Evolutionary conservation across 2,797 vertebrate genomes (phyloP), one percentile per base, ranked within the genome.

Genomic region (Saxicola maurus): DNA sequence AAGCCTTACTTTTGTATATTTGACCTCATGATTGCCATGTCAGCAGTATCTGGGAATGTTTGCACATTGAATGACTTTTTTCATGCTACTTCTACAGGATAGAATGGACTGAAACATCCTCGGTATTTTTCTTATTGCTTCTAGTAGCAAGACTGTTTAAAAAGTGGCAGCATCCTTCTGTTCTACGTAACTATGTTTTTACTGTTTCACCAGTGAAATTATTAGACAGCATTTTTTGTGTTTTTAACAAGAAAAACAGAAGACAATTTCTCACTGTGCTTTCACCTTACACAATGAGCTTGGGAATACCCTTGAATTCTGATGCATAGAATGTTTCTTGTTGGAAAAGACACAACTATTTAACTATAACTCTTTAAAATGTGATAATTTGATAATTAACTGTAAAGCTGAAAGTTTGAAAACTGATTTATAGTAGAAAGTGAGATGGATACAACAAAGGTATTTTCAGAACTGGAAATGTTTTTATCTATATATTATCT

Each of bases 261-360:
- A 11, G 40, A 43, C 14, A 20, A 9, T 77, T 53, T 66, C 35
- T 69, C 21, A 6, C 12, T 59, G 1, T 35, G 5, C 7, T 71
- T 84, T 57, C 12, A 30, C 14, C 6, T 35, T 48, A 24, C 0
- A 0, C 13, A 19, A 3, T 55, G 24, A n/a, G 2, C 24, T 84
- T 68, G 23, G 61, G 9, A 17, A 60, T 45, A 60, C 16, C 7
- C 11, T 78, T 64, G 33, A 60, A 11, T 61, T 76, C 33, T 82
- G 24, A 57, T 53, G 9, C 14, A 24, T 13, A 45, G 21, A 76
- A n/a, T 43, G 10, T 21, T 87, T 46, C 17, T 23, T 72, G 7
- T 17, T 72, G 23, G 43, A 48, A 72, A 85, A 72, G 65, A 20
- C 1, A 0, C 13, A 7, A 19, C 40, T 57, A 35, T 73, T 82